Evolutionary conservation across 2,888 invertebrate species (phyloP), one percentile per base, ranked within the genome.

Genomic region (Philereme vetulata): DNA sequence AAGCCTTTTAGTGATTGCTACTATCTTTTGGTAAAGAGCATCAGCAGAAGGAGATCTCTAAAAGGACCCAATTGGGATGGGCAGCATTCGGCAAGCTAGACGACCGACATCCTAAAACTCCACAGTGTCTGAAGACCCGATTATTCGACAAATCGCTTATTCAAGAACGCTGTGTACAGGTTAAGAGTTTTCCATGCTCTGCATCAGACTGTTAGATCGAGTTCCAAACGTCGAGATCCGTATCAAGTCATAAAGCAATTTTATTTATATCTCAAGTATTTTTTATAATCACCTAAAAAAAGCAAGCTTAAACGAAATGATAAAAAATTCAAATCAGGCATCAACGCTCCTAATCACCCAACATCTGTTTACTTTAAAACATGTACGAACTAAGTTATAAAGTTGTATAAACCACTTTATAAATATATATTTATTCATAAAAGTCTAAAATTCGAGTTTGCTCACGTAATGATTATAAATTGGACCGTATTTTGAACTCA

Each of bases 391-490:
- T 38, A 6, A 36, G 11, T 35, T 44, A 59, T 60, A 63, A 60
- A 60, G 56, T 54, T 44, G 53, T 51, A 33, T 55, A 38, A 42
- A 56, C 56, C 56, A 56, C 50, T 51, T 56, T 59, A 51, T 51
- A 56, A 56, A 44, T 46, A 52, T 48, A 54, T 49, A 49, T 35
- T 46, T 49, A 53, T 49, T 57, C 21, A 34, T 49, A 59, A 54
- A 59, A 49, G 49, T 50, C 52, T 52, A 56, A 54, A 34, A 58
- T 52, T 51, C 46, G 48, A 35, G 49, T 38, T 46, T 38, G 49
- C 33, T 66, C 60, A 56, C 57, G 53, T 56, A 66, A 64, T 50
- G 36, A 10, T 56, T 51, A 56, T 56, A 59, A 66, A 57, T 60
- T 47, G 38, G 57, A 57, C 56, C 48, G 48, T 36, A 46, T 47